Base-by-base conservation (phyloP, 2,113 vertebrate species). In the Ancistrus triradiatus region DNA sequence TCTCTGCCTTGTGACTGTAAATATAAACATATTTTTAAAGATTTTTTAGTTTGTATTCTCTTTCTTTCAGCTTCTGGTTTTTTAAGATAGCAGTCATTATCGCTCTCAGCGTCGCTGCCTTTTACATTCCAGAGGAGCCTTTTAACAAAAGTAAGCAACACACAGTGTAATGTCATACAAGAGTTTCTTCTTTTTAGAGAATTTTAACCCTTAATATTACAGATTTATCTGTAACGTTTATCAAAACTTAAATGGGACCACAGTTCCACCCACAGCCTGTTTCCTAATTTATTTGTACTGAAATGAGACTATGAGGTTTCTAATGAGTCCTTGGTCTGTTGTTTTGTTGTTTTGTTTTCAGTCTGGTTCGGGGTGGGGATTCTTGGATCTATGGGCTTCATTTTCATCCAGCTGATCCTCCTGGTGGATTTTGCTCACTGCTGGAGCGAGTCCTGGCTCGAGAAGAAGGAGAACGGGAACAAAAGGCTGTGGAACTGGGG, bases 361-460 rank as follows among this genome's bases (percentile, higher is more conserved):
- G 96, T 72, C 1, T 95, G 91, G 87, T 98, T 95, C 80, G 1
- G n/a, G 8, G 65, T 90, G 59, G 96, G 95, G 65, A 69, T 76
- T 10, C 10, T 0, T 2, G 93, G 94, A 63, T 94, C 95, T 0
- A 82, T 81, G 64, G 68, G 64, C 35, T 98, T 97, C 82, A 97
- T 98, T 73, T 62, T 95, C 18, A 96, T 98, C 78, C 96, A 98
- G 77, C 42, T 98, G 74, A 80, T 97, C 55, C 82, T 97, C n/a
- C 86, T 98, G 43, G 85, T 97, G 42, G 94, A 97, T 75, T 85
- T 92, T 53, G 91, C 92, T 70, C 92, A 97, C 77, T 95, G 93
- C 28, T 89, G 82, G 88, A 97, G 94, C 43, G 93, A 97, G 76
- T 85, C 69, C 19, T 98, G 92, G 90, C 76, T 91, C 44, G 84